Conservation (phyloP, 92 coral and sea anemone genomes). For the Nematostella vectensis region DNA sequence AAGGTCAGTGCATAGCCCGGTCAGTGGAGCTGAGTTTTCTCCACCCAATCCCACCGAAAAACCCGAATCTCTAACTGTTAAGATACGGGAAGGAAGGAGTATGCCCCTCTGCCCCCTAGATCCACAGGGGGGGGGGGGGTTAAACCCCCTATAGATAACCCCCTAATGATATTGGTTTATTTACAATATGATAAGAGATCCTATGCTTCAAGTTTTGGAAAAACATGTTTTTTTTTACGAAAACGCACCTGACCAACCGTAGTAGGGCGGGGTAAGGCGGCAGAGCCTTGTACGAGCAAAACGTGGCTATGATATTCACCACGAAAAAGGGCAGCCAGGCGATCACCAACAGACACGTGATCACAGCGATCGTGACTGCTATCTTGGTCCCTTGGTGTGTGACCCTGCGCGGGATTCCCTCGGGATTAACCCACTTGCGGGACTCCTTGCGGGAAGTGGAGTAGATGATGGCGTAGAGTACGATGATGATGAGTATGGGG, state of each 20-base stretch:
- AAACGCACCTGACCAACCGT: constrained; percentile 43
- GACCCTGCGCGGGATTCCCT: constrained; percentile 28
- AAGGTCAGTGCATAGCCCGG: too few relatives aligned
- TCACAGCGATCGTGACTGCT: constrained; percentile 65
- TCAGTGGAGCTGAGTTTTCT: too few relatives aligned
- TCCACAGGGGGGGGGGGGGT: too few relatives aligned
- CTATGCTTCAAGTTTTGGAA: too few relatives aligned
- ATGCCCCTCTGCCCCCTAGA: constrained; percentile 4
- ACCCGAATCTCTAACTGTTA: too few relatives aligned
- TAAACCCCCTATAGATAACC: too few relatives aligned
- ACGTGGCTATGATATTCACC: constrained; percentile 39
- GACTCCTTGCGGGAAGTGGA: constrained; percentile 44
- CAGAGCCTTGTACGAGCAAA: constrained; percentile 19
- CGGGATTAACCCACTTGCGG: constrained; percentile 37
- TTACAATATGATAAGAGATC: too few relatives aligned
- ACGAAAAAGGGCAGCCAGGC: constrained; percentile 88
- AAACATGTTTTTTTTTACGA: too few relatives aligned
- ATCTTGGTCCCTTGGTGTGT: constrained; percentile 60
- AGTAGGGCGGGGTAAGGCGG: constrained; percentile 34
- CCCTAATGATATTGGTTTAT: too few relatives aligned
- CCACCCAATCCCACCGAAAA: too few relatives aligned
- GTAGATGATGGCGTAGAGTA: constrained; percentile 55
- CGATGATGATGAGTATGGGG: constrained; percentile 50
- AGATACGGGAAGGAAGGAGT: too few relatives aligned
- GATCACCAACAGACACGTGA: constrained; percentile 68